Base-by-base conservation (phyloP, 2,113 vertebrate genomes). In the Melanerpes aurifrons region DNA sequence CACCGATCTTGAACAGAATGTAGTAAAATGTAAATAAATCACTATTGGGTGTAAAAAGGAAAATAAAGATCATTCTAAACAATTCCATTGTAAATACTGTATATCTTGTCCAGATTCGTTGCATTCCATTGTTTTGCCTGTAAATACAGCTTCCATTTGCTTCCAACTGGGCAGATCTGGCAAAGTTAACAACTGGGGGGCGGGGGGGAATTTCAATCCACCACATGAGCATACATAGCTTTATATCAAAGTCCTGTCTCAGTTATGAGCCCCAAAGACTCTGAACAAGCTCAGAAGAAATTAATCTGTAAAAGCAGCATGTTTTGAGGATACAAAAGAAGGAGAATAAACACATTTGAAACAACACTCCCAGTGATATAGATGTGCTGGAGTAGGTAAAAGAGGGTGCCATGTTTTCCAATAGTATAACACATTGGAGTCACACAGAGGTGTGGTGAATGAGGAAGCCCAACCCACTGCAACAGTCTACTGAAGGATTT, bases 401-500 rank as follows among this genome's bases (percentile, higher is more conserved):
- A 76, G 10, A 45, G 9, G 26, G 8, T 22, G 20, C 40, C 2
- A 17, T 8, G 47, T 35, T 82, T 8, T 13, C 43, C 48, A 15
- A 45, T 3, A 28, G 4, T 7, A 3, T 0, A 4, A 16, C 16
- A 2, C 1, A 0, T 17, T 21, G 25, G 21, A 78, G 14, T 62
- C 59, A n/a, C 1, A 2, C 11, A 37, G 32, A 28, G 3, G 12
- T 13, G 7, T 10, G n/a, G 10, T 8, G 16, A 11, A 32, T 40
- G 26, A n/a, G 2, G 4, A 69, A 83, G 18, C 24, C 43, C 63
- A 68, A 82, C 17, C 19, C 31, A 22, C 11, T 24, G 32, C 43
- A 68, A 13, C 15, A 37, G 35, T 47, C 35, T 25, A 4, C 54
- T 47, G 35, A 66, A n/a, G 3, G 25, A 12, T 0, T 54, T 81